Conservation (phyloP, 2,888 invertebrate species). For the Willowsia nigromaculata region DNA sequence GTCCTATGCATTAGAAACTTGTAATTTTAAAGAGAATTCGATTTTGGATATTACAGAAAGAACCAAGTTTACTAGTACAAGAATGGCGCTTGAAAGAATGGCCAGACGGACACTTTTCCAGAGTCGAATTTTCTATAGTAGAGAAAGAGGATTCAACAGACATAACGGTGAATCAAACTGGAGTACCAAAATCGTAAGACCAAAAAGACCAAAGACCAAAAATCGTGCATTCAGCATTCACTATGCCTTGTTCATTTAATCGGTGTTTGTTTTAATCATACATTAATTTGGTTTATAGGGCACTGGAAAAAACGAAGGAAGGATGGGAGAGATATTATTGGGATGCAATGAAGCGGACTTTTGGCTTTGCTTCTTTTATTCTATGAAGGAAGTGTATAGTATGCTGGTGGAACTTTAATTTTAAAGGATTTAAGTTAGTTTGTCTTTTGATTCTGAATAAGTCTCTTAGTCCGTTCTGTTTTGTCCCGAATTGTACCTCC, state of each 20-base stretch:
- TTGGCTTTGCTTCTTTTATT: slow-evolving; percentile 88
- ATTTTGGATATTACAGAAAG: slow-evolving; percentile 79
- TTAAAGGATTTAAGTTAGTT: too few relatives aligned
- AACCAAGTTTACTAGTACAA: slow-evolving; percentile 91
- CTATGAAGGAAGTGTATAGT: slow-evolving; percentile 67
- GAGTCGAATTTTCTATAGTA: slow-evolving; percentile 90
- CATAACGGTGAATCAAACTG: slow-evolving; percentile 89
- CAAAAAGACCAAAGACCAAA: neutral
- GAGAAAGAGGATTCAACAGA: slow-evolving; percentile 95
- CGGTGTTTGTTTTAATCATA: neutral
- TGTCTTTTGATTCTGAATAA: too few relatives aligned
- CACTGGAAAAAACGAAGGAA: slow-evolving; percentile 88
- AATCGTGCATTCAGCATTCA: too few relatives aligned
- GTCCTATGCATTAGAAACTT: too few relatives aligned
- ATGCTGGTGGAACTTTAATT: too few relatives aligned
- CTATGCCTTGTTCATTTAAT: too few relatives aligned
- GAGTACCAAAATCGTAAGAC: slow-evolving; percentile 87
- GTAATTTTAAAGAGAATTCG: neutral
- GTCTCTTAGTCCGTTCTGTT: too few relatives aligned
- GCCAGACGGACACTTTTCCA: slow-evolving; percentile 95
- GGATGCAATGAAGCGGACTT: slow-evolving; percentile 94
- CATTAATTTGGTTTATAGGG: slow-evolving; percentile 81
- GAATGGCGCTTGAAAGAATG: slow-evolving; percentile 97
- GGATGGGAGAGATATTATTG: slow-evolving; percentile 98
- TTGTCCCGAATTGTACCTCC: too few relatives aligned